phyloP scores from a whole-genome alignment of 1,140 invertebrate genomes.

The Samia ricini region DNA sequence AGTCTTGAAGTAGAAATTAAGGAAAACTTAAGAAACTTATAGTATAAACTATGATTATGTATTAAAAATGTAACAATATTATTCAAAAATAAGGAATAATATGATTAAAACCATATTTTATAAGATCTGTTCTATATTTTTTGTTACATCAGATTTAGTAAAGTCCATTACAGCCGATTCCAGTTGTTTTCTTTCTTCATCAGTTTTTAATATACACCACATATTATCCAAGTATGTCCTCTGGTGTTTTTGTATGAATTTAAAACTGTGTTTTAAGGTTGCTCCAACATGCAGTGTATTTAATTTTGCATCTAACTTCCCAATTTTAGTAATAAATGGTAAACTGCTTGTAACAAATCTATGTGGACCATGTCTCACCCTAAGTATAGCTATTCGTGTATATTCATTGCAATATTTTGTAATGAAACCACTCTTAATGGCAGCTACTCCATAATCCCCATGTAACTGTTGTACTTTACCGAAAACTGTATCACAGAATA shows the following conservation, averaged over 20 bases:
- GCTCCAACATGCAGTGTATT: slow-evolving; percentile 85
- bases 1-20: no score
- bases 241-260: slow-evolving; percentile 84
- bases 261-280: slow-evolving; percentile 87
- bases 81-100: background rate
- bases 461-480: slow-evolving; percentile 83
- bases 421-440: slow-evolving; percentile 83
- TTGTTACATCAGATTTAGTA: slow-evolving; percentile 57
- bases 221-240: slow-evolving; percentile 77
- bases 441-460: slow-evolving; percentile 84
- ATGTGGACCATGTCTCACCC: slow-evolving; percentile 85
- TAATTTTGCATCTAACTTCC: slow-evolving; percentile 79
- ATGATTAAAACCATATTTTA: slow-evolving; percentile 18
- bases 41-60: no score
- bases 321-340: slow-evolving; percentile 82
- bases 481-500: slow-evolving; percentile 79
- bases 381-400: slow-evolving; percentile 85
- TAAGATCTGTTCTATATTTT: slow-evolving; percentile 59
- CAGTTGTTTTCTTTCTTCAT: slow-evolving; percentile 75
- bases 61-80: background rate
- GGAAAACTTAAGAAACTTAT: no score
- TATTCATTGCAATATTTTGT: slow-evolving; percentile 88
- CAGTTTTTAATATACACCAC: slow-evolving; percentile 78
- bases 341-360: slow-evolving; percentile 82
- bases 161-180: slow-evolving; percentile 78